Percentiles rank a stretch among this genome's conserved stretches.
Evolutionary conservation across 2,888 invertebrate genomes (phyloP).

Genomic region (Cantharis rufa): DNA sequence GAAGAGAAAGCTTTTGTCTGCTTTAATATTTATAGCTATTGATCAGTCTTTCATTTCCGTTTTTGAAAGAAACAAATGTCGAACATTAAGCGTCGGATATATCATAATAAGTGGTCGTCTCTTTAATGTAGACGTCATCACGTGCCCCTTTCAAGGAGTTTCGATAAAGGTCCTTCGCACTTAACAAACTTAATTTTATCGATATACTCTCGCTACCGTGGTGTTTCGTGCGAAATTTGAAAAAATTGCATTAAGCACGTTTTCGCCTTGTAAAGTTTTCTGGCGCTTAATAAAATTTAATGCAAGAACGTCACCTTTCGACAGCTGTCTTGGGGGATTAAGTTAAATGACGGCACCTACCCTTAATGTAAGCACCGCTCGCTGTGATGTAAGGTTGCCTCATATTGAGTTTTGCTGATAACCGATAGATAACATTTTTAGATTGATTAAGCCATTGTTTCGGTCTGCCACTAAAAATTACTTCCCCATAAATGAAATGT

Average conservation of each 20-base stretch:
- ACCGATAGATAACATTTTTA: constrained; percentile 6
- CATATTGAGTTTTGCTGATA: constrained; percentile 26
- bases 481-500: background rate
- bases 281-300: background rate
- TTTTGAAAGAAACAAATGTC: constrained; percentile 25
- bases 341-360: constrained; percentile 20
- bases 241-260: background rate
- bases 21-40: constrained; percentile 23
- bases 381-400: constrained; percentile 11
- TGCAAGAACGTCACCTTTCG: constrained; percentile 13
- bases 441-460: background rate
- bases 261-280: background rate
- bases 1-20: constrained; percentile 16
- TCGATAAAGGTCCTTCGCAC: background rate
- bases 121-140: constrained; percentile 31
- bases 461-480: background rate
- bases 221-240: background rate
- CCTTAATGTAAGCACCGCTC: constrained; percentile 31
- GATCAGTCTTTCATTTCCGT: constrained; percentile 28
- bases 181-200: background rate
- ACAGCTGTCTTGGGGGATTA: constrained; percentile 17
- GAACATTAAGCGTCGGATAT: constrained; percentile 30
- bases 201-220: background rate
- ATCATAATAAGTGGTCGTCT: constrained; percentile 32
- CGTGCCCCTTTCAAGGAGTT: background rate